phyloP scores from a whole-genome alignment of 2,113 vertebrate species.

The Ascaphus truei region DNA sequence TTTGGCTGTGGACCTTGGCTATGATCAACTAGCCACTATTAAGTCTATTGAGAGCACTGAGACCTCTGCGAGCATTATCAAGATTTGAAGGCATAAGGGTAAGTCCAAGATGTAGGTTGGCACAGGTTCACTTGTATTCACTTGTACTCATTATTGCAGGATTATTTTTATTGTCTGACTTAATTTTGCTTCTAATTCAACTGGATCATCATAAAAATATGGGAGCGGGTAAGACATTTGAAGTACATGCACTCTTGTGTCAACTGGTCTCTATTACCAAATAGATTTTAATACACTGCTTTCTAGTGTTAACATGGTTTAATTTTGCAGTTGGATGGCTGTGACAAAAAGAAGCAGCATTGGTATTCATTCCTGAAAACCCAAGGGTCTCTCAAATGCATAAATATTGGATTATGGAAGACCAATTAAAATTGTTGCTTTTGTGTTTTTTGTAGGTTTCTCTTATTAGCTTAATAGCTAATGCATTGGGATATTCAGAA shows the following conservation, averaged over 20 bases:
- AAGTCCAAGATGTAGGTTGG: not conserved
- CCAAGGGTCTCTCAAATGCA: not conserved
- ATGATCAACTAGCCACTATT: slow-evolving; percentile 72
- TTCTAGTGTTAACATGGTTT: not conserved
- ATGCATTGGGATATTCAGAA: slow-evolving; percentile 66
- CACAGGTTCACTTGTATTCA: slow-evolving; percentile 5
- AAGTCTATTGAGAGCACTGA: slow-evolving; percentile 90
- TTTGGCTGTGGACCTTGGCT: slow-evolving; percentile 68
- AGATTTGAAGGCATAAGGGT: slow-evolving; percentile 76
- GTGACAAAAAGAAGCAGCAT: not conserved
- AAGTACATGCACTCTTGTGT: not conserved
- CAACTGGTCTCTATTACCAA: slow-evolving; percentile 3
- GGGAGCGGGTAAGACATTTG: not conserved
- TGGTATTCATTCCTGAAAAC: not conserved
- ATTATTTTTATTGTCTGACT: slow-evolving; percentile 6
- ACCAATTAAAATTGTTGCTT: slow-evolving; percentile 15
- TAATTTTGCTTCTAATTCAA: not conserved
- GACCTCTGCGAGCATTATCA: slow-evolving; percentile 90
- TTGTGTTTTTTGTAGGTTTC: slow-evolving; percentile 75
- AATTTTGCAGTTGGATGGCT: not conserved
- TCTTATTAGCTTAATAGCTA: slow-evolving; percentile 84
- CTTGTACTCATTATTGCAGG: slow-evolving; percentile 10
- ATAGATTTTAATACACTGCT: not conserved
- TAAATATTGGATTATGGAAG: not conserved
- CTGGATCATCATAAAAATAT: slow-evolving; percentile 10